phyloP scores from a whole-genome alignment of 2,888 invertebrate species.

The Spisula subtruncata region DNA sequence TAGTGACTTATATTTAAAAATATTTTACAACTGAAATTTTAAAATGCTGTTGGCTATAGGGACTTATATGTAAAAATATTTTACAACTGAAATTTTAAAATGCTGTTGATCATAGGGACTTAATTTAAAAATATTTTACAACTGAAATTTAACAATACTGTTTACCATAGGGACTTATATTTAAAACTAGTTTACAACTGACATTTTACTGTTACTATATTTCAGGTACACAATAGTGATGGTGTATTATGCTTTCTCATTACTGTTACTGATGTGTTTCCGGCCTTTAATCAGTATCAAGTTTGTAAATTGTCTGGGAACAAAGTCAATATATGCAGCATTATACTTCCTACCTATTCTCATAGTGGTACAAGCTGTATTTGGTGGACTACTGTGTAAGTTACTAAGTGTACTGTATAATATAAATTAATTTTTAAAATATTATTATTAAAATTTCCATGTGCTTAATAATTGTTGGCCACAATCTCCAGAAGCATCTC shows the following conservation, averaged over 20 bases:
- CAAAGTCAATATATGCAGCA: constrained; percentile 95
- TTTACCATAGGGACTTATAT: no score
- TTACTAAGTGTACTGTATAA: constrained; percentile 77
- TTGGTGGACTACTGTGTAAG: constrained; percentile 96
- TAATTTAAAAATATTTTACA: no score
- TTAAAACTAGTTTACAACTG: neutral
- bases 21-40: no score
- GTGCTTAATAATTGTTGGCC: no score
- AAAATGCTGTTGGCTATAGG: no score
- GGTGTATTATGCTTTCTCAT: constrained; percentile 95
- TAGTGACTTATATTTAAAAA: no score
- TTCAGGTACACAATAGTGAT: constrained; percentile 96
- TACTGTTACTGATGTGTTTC: constrained; percentile 93
- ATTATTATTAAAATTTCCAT: no score
- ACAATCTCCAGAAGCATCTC: no score
- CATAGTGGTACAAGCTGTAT: constrained; percentile 94
- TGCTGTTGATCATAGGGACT: no score
- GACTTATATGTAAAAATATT: no score
- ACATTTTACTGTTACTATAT: constrained; percentile 71
- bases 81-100: no score
- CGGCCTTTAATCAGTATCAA: constrained; percentile 92
- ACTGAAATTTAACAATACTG: no score
- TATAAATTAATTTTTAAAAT: neutral
- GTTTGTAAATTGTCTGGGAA: constrained; percentile 85
- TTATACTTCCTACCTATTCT: constrained; percentile 97